phyloP scores from a whole-genome alignment of 1,140 invertebrate species.

The Drosophila serrata region DNA sequence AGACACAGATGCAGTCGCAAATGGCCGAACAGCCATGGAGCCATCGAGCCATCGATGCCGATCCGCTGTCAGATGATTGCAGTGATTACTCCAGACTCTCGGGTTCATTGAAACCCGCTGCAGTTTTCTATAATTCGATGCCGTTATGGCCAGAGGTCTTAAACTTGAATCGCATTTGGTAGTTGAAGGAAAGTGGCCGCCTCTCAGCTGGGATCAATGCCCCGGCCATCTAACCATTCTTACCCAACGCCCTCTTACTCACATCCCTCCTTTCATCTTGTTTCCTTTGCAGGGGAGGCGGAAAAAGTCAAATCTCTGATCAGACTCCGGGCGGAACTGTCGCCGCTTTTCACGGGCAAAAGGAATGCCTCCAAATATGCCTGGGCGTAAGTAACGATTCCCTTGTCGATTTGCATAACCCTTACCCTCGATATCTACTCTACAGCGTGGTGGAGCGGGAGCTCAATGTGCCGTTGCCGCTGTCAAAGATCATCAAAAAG shows the following conservation, averaged over 20 bases:
- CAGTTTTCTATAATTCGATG: conserved; percentile 65
- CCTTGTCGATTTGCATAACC: conserved; percentile 18
- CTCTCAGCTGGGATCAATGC: conserved; percentile 55
- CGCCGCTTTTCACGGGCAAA: conserved; percentile 85
- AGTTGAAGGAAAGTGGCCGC: conserved; percentile 60
- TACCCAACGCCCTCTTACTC: conserved; percentile 30
- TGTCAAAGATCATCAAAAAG: conserved; percentile 85
- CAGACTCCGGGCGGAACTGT: conserved; percentile 84
- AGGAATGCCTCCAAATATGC: conserved; percentile 85
- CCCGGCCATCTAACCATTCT: conserved; percentile 25
- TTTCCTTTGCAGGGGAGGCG: conserved; percentile 82
- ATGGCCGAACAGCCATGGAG: conserved; percentile 48
- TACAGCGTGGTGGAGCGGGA: conserved; percentile 83
- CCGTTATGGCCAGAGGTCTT: conserved; percentile 70
- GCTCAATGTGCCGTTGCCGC: conserved; percentile 82
- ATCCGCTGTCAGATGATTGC: conserved; percentile 66
- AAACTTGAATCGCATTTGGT: conserved; percentile 74
- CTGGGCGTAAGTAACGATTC: conserved; percentile 84
- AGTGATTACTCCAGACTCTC: conserved; percentile 54
- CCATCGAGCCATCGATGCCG: conserved; percentile 58
- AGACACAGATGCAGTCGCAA: conserved; percentile 22
- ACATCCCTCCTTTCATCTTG: conserved; percentile 24
- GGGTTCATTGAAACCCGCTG: conserved; percentile 77
- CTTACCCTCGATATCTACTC: conserved; percentile 1
- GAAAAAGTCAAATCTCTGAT: conserved; percentile 85